Base-by-base conservation (phyloP, 2,888 invertebrate genomes). In the Nezara viridula region DNA sequence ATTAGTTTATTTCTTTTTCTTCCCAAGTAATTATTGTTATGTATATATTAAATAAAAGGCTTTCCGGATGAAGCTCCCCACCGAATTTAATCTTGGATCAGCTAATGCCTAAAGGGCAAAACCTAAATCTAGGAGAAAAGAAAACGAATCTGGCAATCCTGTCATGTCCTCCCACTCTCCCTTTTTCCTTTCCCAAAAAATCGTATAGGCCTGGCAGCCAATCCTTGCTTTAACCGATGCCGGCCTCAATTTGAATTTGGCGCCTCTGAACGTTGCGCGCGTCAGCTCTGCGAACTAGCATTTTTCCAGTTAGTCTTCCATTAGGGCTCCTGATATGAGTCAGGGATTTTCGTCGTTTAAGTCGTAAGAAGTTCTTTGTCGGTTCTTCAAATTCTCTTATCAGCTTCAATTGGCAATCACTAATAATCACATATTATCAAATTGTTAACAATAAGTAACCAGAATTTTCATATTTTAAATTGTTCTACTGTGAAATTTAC, bases 181-280 rank as follows among this genome's bases (percentile, higher is more conserved):
- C 12, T 10, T 24, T 6, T 55, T 1, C 24, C 10, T 24, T n/a
- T 24, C 7, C 7, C 24, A 5, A n/a, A 10, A 5, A 24, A 24
- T 24, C 4, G 6, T 55, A 7, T 14, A 60, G 9, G 27, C 60
- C 24, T 55, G 24, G 10, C 10, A 14, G 60, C 27, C 27, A 27
- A 27, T 5, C 37, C 24, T 9, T 32, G 6, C 37, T 73, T 73
- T 37, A 19, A 37, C 27, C 19, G n/a, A 44, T 44, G 44, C 81
- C 44, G 44, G n/a, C 9, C 44, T 44, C 1, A 10, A n/a, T 81
- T 81, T 81, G 81, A 81, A 81, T 21, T 81, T 47, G 81, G 81
- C 81, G 81, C 81, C 81, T 47, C n/a, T 16, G n/a, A n/a, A 16
- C 5, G n/a, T 24, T 81, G 81, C 81, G 81, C 81, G 81, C 81